Base-by-base conservation (phyloP, 2,797 vertebrate genomes). In the Sternarchorhynchus goeldii region DNA sequence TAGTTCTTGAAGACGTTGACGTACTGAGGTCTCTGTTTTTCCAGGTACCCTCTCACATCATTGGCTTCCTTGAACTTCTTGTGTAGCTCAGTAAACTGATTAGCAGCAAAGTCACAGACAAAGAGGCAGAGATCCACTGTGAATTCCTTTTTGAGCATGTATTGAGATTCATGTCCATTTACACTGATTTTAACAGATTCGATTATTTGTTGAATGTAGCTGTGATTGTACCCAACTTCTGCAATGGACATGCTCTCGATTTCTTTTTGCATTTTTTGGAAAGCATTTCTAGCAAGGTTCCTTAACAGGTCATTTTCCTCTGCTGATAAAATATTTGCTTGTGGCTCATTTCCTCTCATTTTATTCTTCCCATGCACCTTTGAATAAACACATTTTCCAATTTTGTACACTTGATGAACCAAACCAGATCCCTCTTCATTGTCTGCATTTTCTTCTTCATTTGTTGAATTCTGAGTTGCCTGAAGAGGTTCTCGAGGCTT, bases 1-100 rank as follows among this genome's bases (percentile, higher is more conserved):
- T 83, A 90, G n/a, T 89, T 89, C 78, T 85, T 89, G 83, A 92
- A 93, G 50, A 75, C 87, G 0, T 18, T 86, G 17, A 90, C 86
- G 69, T 89, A 92, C 29, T 91, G 80, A 20, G 85, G 73, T 78
- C 82, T 91, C 76, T 87, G 5, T 92, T 88, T 25, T 73, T 59
- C 20, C 50, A 91, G 81, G 53, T 91, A 89, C 20, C 55, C 6
- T 0, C 18, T 5, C 1, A 90, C 88, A 69, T 91, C 68, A 8
- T 90, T 89, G 45, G 84, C 81, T 41, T 0, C 82, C 36, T 1
- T 75, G 64, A 91, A 93, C 0, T 41, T 70, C 0, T 0, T 0
- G 0, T 89, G 87, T 50, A 88, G 85, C 36, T 78, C 60, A 12
- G 82, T 55, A 77, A 90, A 87, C 0, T 3, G 63, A 0, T 55